Evolutionary conservation across 2,113 vertebrate species (phyloP).

Genomic region (Pachycephala philippinensis): DNA sequence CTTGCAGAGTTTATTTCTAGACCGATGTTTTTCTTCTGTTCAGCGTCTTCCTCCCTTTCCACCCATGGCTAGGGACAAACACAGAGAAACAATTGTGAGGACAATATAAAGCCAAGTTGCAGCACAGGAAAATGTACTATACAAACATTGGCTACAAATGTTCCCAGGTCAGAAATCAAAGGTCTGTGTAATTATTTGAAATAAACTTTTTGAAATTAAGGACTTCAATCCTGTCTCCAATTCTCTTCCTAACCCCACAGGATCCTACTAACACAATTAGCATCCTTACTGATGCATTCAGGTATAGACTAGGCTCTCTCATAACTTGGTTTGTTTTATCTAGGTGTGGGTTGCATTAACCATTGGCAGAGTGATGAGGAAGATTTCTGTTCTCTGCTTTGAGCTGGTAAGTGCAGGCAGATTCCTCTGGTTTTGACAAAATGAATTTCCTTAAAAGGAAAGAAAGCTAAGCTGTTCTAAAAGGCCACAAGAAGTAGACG

Average conservation of each 20-base stretch:
- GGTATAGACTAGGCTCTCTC: not conserved
- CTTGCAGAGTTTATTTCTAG: not conserved
- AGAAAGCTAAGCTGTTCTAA: not conserved
- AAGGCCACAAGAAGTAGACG: not conserved
- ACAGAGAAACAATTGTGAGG: not conserved
- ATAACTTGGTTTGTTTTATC: not conserved
- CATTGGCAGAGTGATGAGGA: not conserved
- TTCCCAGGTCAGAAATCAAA: not conserved
- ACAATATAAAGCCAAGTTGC: not conserved
- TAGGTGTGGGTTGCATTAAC: not conserved
- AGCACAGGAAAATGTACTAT: not conserved
- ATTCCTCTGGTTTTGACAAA: not conserved
- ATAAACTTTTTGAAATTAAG: not conserved
- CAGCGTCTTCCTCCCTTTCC: conserved; percentile 28
- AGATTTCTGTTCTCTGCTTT: not conserved
- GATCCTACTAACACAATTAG: not conserved
- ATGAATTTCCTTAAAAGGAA: not conserved
- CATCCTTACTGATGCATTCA: not conserved
- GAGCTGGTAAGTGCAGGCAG: not conserved
- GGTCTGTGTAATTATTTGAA: not conserved
- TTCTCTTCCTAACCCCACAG: not conserved
- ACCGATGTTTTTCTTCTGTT: not conserved
- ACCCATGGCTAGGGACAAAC: conserved; percentile 34
- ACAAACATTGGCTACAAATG: not conserved
- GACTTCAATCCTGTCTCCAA: not conserved